Evolutionary conservation across 2,113 vertebrate genomes (phyloP), one percentile per base, ranked within the genome.

Genomic region (Urocynchramus pylzowi): DNA sequence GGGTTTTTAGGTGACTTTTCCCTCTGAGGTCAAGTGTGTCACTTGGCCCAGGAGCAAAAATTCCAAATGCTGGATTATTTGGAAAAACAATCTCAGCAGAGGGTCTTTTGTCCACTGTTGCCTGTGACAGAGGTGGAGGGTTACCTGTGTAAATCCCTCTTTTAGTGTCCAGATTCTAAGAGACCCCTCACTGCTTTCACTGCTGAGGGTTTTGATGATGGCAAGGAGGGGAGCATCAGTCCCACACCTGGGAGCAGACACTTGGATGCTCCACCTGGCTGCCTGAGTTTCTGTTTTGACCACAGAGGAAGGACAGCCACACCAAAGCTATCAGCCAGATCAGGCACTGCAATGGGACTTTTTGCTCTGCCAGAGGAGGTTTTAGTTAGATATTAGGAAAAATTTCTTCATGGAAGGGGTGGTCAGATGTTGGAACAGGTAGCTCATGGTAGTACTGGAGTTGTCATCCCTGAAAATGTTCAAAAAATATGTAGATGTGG

Each of bases 1-100:
- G 20, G 3, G 13, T 53, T 41, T 17, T 61, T 42, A 30, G 2
- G 6, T 41, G 45, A 53, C 45, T 92, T 83, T 69, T 47, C 41
- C 47, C 4, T 0, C 39, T 31, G 42, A 52, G 37, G 45, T 53
- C 42, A 49, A 26, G 21, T 0, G 0, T 3, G 35, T 16, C 39
- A 6, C 28, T 60, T 37, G 69, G 65, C 45, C 33, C 44, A 18
- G 14, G 39, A 45, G 12, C 53, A 61, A 33, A 1, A 4, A 11
- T 67, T 67, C 42, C 33, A 65, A 49, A 17, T 7, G 21, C 9
- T 4, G 4, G 11, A 13, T 65, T 45, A 27, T 26, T 59, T 39
- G 17, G 52, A 50, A 45, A 63, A 70, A 28, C 5, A 27, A 23
- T 21, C 18, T 3, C 6, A 28, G 52, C 39, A 69, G 74, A 84